These are phyloP conservation scores for Epinotia nisella DNA, from an alignment of 2,888 invertebrate species.

Conservation along the genomic window DNA sequence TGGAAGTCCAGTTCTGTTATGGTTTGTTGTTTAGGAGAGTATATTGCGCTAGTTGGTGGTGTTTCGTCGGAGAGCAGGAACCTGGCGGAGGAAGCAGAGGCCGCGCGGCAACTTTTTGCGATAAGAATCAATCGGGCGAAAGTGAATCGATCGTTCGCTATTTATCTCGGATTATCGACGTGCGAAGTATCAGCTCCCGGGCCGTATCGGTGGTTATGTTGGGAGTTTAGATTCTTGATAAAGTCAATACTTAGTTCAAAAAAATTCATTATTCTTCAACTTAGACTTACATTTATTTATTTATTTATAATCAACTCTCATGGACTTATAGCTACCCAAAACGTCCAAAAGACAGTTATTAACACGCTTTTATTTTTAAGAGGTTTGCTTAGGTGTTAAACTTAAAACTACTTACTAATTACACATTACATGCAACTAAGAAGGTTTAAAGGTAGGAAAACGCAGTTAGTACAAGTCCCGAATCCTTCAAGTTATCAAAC, in stretches of 20 bases:
- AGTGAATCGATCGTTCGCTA: constrained; percentile 71
- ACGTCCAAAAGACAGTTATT: too few relatives aligned
- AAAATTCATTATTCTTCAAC: neutral
- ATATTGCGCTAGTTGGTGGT: constrained; percentile 49
- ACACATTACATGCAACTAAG: too few relatives aligned
- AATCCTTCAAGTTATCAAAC: too few relatives aligned
- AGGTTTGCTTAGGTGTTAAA: too few relatives aligned
- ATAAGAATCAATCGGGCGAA: constrained; percentile 71
- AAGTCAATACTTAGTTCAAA: neutral
- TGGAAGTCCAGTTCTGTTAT: constrained; percentile 50
- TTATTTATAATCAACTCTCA: too few relatives aligned
- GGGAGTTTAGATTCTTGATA: neutral
- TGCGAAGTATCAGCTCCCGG: constrained; percentile 53
- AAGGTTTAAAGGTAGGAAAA: too few relatives aligned
- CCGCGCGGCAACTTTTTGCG: constrained; percentile 66
- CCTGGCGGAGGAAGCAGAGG: constrained; percentile 54
- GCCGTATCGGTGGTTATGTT: constrained; percentile 29
- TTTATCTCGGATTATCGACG: constrained; percentile 62
- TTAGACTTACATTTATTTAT: too few relatives aligned
- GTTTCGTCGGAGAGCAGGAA: constrained; percentile 58
- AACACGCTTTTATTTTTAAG: too few relatives aligned
- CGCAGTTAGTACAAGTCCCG: too few relatives aligned
- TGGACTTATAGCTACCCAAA: too few relatives aligned
- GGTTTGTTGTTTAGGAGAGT: constrained; percentile 41
- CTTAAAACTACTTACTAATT: too few relatives aligned